Evolutionary conservation across 2,888 invertebrate genomes (phyloP).

Genomic region (Panopea generosa): DNA sequence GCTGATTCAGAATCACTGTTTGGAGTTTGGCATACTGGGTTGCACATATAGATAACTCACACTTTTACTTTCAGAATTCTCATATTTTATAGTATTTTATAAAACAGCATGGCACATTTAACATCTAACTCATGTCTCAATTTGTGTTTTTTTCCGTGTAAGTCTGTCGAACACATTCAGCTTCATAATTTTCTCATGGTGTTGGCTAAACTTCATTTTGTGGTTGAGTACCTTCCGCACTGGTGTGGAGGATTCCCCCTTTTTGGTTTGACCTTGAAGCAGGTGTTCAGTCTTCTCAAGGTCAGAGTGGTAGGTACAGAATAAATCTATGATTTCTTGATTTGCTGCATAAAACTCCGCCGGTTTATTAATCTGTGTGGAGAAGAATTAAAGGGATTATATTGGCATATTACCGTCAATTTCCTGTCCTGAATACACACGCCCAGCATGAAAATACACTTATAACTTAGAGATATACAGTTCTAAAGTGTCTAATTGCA

Average conservation of each 20-base stretch:
- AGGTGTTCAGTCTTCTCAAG: not conserved
- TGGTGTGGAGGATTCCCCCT: not conserved
- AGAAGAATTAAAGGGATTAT: no score
- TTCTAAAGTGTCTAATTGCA: no score
- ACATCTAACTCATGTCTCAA: not conserved
- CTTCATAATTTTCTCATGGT: constrained; percentile 67
- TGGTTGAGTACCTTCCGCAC: constrained; percentile 33
- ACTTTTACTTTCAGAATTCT: no score
- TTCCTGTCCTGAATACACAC: no score
- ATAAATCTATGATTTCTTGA: constrained; percentile 38
- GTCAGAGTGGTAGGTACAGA: not conserved
- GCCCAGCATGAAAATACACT: no score
- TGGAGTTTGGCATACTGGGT: no score
- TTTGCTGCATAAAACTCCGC: constrained; percentile 68
- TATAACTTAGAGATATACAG: no score
- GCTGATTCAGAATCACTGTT: no score
- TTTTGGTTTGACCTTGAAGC: not conserved
- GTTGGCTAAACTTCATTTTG: constrained; percentile 64
- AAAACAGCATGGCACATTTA: no score
- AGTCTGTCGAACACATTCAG: constrained; percentile 75
- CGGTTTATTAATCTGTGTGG: constrained; percentile 67
- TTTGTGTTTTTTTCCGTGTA: constrained; percentile 39
- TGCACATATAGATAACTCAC: no score
- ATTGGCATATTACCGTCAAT: no score
- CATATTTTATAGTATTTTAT: no score